Evolutionary conservation across 2,113 vertebrate species (phyloP).

Genomic region (Etheostoma cragini): DNA sequence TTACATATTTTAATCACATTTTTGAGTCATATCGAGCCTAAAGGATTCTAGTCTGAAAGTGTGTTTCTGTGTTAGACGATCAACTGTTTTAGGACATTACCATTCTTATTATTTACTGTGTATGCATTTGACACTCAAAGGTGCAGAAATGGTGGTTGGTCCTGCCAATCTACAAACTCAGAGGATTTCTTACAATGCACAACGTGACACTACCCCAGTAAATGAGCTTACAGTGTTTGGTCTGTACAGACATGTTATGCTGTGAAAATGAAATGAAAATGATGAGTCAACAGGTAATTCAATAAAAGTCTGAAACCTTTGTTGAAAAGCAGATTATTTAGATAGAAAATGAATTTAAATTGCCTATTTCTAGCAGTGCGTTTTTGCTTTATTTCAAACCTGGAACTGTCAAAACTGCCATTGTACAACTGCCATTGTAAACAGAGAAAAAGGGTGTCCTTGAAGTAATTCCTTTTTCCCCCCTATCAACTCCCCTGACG

Average conservation of each 20-base stretch:
- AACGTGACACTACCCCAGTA: conserved; percentile 17
- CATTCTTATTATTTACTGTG: conserved; percentile 12
- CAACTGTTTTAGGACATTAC: conserved; percentile 6
- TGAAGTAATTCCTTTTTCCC: not conserved
- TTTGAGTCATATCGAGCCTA: conserved; percentile 35
- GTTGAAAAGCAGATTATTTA: conserved; percentile 36
- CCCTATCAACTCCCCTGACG: not conserved
- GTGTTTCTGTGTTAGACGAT: conserved; percentile 10
- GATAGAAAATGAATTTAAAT: conserved; percentile 42
- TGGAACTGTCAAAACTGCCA: not conserved
- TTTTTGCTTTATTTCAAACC: conserved; percentile 22
- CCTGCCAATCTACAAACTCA: conserved; percentile 46
- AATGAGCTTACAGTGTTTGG: conserved; percentile 40
- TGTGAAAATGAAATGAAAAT: conserved; percentile 30
- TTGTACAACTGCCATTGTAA: not conserved
- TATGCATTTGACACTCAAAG: conserved; percentile 26
- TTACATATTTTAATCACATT: conserved; percentile 12
- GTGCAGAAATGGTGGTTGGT: conserved; percentile 36
- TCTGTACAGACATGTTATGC: conserved; percentile 37
- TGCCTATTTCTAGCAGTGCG: conserved; percentile 11
- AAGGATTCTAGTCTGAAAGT: conserved; percentile 17
- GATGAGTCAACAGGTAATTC: conserved; percentile 45
- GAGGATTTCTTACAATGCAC: conserved; percentile 56
- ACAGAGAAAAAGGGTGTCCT: conserved; percentile 11
- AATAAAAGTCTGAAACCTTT: conserved; percentile 66